A percentile compares a stretch with the other conserved stretches of the same genome.
Evolutionary conservation across 2,797 vertebrate genomes (phyloP).

Genomic region (Siniperca undulata): DNA sequence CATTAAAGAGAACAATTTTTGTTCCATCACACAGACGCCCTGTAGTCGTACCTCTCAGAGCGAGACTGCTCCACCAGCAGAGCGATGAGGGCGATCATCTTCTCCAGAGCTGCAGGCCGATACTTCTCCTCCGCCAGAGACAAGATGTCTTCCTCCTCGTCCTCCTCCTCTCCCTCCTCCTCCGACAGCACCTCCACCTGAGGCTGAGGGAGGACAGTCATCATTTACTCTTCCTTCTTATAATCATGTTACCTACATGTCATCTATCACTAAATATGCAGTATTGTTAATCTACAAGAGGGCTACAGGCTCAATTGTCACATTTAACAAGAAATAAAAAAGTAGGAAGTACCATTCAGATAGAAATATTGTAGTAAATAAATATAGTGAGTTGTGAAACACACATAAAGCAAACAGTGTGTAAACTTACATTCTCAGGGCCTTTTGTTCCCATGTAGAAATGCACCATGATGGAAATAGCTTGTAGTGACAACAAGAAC

Average conservation of each 20-base stretch:
- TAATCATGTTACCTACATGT: neutral
- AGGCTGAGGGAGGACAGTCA: constrained; percentile 81
- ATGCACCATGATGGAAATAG: constrained; percentile 99
- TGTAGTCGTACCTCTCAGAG: constrained; percentile 90
- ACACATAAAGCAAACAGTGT: neutral
- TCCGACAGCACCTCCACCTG: constrained; percentile 99
- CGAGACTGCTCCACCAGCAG: constrained; percentile 98
- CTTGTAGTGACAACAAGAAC: constrained; percentile 97
- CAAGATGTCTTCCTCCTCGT: constrained; percentile 97
- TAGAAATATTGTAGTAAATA: neutral
- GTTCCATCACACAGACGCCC: neutral
- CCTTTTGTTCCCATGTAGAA: constrained; percentile 99
- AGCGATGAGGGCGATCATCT: constrained; percentile 98
- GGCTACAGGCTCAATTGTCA: neutral
- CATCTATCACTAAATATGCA: neutral
- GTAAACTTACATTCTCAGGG: constrained; percentile 93
- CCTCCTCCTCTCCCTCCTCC: constrained; percentile 97
- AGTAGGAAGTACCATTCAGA: neutral
- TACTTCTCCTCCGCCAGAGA: constrained; percentile 99
- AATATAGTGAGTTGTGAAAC: neutral
- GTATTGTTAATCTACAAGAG: neutral
- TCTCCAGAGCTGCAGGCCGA: constrained; percentile 96
- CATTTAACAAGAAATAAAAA: neutral
- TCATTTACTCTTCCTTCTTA: neutral
- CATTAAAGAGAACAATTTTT: rapidly evolving